A percentile compares a stretch with the other conserved stretches of the same genome.
These are phyloP conservation scores for Microtus montanus DNA, from an alignment of 2,113 vertebrate species.

Conservation along the genomic window DNA sequence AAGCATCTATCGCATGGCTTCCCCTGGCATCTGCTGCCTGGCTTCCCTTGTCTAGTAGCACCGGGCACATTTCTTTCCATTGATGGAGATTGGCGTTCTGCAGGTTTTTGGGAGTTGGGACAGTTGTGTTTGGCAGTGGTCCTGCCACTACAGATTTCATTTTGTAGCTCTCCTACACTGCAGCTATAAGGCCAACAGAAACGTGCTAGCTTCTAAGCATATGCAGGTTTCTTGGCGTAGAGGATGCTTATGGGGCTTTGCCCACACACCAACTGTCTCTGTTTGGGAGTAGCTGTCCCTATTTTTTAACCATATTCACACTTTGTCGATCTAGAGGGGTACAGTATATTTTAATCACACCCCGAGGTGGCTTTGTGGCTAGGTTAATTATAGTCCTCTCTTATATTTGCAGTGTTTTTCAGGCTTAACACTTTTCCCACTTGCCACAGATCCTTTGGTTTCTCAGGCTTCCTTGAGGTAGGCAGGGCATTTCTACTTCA, in stretches of 20 bases:
- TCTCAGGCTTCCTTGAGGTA: conserved; percentile 21
- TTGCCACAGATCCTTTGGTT: conserved; percentile 43
- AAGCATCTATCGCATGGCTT: background rate
- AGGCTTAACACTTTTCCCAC: conserved; percentile 8
- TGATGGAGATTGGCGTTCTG: background rate
- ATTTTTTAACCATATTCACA: conserved; percentile 80
- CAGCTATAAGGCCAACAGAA: conserved; percentile 80
- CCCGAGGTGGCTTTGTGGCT: conserved; percentile 63
- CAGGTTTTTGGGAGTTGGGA: conserved; percentile 34
- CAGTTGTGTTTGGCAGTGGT: conserved; percentile 57
- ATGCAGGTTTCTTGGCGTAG: conserved; percentile 77
- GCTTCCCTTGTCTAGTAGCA: background rate
- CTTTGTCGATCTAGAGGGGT: conserved; percentile 74
- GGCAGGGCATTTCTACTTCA: conserved; percentile 32
- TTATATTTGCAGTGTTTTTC: conserved; percentile 55
- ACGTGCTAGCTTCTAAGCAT: conserved; percentile 77
- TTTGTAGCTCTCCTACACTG: conserved; percentile 60
- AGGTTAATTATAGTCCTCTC: conserved; percentile 74
- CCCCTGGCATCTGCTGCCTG: background rate
- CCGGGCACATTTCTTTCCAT: background rate
- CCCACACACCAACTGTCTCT: conserved; percentile 82
- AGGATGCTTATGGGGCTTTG: conserved; percentile 66
- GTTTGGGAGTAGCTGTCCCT: conserved; percentile 79
- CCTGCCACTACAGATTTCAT: conserved; percentile 59
- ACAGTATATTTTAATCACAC: conserved; percentile 74